These are phyloP conservation scores for Champsocephalus esox DNA, from an alignment of 2,797 vertebrate species.

Conservation along the genomic window DNA sequence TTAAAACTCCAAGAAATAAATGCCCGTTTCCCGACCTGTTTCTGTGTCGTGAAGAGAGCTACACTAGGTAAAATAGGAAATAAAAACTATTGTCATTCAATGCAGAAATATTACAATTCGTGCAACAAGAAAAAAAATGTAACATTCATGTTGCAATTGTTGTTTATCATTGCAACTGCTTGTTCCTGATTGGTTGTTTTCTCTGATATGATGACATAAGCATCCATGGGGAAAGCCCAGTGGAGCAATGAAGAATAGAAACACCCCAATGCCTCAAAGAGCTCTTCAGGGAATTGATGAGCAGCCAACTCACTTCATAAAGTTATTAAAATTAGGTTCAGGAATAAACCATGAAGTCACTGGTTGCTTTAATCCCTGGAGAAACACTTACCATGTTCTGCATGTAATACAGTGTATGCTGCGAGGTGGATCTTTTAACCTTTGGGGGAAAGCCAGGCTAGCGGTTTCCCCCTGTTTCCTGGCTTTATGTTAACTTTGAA, in stretches of 20 bases:
- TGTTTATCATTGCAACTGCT: constrained; percentile 39
- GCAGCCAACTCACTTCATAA: not conserved
- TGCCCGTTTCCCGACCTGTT: no score
- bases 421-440: not conserved
- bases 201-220: constrained; percentile 35
- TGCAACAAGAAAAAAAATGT: not conserved
- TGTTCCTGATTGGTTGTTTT: constrained; percentile 31
- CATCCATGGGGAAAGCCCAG: constrained; percentile 18
- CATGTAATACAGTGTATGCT: no score
- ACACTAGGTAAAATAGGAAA: no score
- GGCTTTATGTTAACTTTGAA: not conserved
- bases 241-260: constrained; percentile 1
- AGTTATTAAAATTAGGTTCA: not conserved
- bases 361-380: no score
- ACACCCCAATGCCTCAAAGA: constrained; percentile 3
- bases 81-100: not conserved
- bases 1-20: no score
- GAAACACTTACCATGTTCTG: no score
- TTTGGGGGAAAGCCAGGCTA: not conserved
- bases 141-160: constrained; percentile 16
- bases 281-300: not conserved
- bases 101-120: not conserved
- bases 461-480: not conserved
- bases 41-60: no score
- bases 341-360: not conserved